Base-by-base conservation (phyloP, 2,888 invertebrate genomes). In the Holacanthella duospinosa region DNA sequence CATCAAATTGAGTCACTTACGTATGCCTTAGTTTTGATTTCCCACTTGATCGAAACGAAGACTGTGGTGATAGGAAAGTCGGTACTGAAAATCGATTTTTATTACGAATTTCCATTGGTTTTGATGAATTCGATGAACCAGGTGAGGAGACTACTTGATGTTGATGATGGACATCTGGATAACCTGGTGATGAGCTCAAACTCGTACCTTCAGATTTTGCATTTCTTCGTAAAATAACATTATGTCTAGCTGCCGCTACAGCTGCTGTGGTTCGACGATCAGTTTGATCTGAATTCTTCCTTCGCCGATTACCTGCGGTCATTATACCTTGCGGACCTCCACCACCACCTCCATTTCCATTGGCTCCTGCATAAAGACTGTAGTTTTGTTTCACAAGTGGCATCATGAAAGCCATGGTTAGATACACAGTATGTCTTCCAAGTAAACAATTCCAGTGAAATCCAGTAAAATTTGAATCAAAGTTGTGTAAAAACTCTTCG, bases 221-320 rank as follows among this genome's bases (percentile, higher is more conserved):
- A 21, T 48, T 48, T 48, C 48, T 48, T 21, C 21, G 12, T 21
- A 48, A 21, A 4, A 48, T 21, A 48, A 48, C 21, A 36, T 6
- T 6, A 12, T 6, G 36, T 36, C 36, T 16, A 36, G 16, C 36
- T 12, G n/a, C n/a, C n/a, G n/a, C n/a, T n/a, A n/a, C n/a, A n/a
- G 36, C 36, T 36, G 36, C 36, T 36, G 36, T 9, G 36, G 36
- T 48, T 21, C 48, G 12, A 4, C 48, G 12, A 48, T 48, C 48
- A 9, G 48, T 48, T 48, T 48, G 48, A 48, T 48, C 48, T 4
- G 48, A 48, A 48, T 48, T 48, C 21, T 48, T 48, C 48, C 48
- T 48, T 4, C 12, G 6, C 4, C 48, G 12, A n/a, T 21, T 48
- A 4, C 36, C 36, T n/a, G n/a, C n/a, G n/a, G n/a, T n/a, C n/a